phyloP scores from a whole-genome alignment of 2,888 invertebrate species.

The Netelia virgata region DNA sequence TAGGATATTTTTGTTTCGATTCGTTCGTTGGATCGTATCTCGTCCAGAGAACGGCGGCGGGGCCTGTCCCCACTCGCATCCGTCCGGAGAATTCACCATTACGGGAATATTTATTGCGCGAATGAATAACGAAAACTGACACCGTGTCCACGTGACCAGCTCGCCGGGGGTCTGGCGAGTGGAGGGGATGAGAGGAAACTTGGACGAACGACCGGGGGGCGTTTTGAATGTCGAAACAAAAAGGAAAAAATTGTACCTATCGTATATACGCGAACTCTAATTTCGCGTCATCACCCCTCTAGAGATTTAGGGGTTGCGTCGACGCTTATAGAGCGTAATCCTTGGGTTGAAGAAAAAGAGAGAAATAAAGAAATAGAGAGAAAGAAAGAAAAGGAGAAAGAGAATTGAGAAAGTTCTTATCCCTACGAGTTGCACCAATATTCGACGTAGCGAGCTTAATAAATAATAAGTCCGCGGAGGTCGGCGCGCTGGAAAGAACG shows the following conservation, averaged over 20 bases:
- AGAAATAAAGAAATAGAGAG: background rate
- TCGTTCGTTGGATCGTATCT: conserved; percentile 12
- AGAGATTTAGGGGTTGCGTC: background rate
- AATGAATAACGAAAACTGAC: conserved; percentile 64
- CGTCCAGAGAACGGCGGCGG: background rate
- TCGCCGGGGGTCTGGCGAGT: background rate
- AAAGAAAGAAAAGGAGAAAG: background rate
- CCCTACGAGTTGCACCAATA: conserved; percentile 39
- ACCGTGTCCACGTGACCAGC: conserved; percentile 28
- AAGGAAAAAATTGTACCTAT: conserved; percentile 40
- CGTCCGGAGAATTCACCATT: conserved; percentile 45
- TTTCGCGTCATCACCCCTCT: background rate
- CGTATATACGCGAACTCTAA: background rate
- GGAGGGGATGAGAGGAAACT: conserved; percentile 11
- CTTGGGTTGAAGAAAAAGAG: conserved; percentile 10
- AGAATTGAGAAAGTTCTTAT: conserved; percentile 49
- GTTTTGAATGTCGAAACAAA: conserved; percentile 19
- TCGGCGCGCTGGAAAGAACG: conserved; percentile 49
- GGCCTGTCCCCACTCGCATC: conserved; percentile 35
- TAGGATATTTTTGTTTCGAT: background rate
- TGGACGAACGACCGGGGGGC: conserved; percentile 43
- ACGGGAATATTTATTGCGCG: conserved; percentile 60
- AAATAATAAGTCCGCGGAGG: conserved; percentile 52
- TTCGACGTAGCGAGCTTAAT: conserved; percentile 52
- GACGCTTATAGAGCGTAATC: conserved; percentile 22